Evolutionary conservation across 53 echinoderm and acorn worm species (phyloP).

Genomic region (Actinopyga echinites): DNA sequence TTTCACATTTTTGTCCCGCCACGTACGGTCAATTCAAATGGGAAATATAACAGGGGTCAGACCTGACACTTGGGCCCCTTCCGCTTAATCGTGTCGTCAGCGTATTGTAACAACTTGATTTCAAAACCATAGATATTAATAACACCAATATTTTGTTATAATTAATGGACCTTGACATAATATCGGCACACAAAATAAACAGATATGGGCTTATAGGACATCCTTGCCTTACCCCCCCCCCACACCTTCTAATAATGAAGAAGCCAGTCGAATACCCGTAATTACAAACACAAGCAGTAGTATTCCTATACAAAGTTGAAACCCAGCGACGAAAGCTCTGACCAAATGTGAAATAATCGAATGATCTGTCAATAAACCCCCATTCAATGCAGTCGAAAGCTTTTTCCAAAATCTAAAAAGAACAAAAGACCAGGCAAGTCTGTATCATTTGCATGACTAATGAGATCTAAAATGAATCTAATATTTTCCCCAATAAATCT

Average conservation of each 20-base stretch:
- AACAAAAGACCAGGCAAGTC: conserved; percentile 23
- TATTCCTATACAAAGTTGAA: conserved; percentile 25
- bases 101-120: conserved; percentile 22
- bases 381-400: background rate
- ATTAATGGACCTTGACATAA: conserved; percentile 11
- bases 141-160: conserved; percentile 16
- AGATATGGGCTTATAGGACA: conserved; percentile 24
- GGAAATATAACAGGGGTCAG: no score
- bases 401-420: background rate
- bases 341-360: conserved; percentile 25
- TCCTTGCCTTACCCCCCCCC: background rate
- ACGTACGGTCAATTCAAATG: no score
- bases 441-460: no score
- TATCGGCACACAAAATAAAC: conserved; percentile 17
- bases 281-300: conserved; percentile 38
- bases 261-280: conserved; percentile 23
- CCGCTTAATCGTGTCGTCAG: background rate
- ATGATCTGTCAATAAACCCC: conserved; percentile 21
- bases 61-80: no score
- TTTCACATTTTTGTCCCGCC: background rate
- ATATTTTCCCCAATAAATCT: conserved; percentile 63
- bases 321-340: background rate
- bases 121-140: background rate
- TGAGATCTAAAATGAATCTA: conserved; percentile 35
- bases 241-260: background rate